phyloP scores from a whole-genome alignment of 2,113 vertebrate genomes.

The Leptodactylus fuscus region DNA sequence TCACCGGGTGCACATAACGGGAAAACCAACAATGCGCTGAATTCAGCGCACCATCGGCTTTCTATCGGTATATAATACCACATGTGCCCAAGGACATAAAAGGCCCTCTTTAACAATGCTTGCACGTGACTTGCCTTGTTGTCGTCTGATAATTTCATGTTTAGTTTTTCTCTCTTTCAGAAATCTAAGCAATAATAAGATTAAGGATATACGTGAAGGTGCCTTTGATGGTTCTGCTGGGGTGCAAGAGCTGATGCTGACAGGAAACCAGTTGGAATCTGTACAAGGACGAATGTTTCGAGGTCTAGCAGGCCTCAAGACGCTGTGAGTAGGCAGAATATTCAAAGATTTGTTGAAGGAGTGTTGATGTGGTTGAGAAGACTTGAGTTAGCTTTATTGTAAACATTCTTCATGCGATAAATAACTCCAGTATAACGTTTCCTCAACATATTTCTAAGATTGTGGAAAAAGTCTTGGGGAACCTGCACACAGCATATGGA shows the following conservation, averaged over 20 bases:
- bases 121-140: background rate
- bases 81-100: too few relatives aligned
- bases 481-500: conserved; percentile 21
- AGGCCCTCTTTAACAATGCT: too few relatives aligned
- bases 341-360: conserved; percentile 6
- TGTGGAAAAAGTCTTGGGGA: conserved; percentile 4
- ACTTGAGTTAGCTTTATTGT: conserved; percentile 22
- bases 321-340: conserved; percentile 81
- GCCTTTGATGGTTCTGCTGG: conserved; percentile 92
- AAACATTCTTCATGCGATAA: conserved; percentile 42
- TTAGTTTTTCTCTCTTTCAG: conserved; percentile 70
- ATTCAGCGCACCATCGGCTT: too few relatives aligned
- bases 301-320: conserved; percentile 91
- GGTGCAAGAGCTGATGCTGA: conserved; percentile 93
- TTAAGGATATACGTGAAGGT: conserved; percentile 97
- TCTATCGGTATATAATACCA: too few relatives aligned
- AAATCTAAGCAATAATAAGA: conserved; percentile 98
- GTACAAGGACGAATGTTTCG: conserved; percentile 92
- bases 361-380: conserved; percentile 15
- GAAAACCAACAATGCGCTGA: too few relatives aligned
- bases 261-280: conserved; percentile 93
- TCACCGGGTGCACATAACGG: too few relatives aligned
- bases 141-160: background rate
- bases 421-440: conserved; percentile 40
- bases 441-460: background rate